Conservation (phyloP, 1,140 invertebrate genomes). For the Orchesella cincta region DNA sequence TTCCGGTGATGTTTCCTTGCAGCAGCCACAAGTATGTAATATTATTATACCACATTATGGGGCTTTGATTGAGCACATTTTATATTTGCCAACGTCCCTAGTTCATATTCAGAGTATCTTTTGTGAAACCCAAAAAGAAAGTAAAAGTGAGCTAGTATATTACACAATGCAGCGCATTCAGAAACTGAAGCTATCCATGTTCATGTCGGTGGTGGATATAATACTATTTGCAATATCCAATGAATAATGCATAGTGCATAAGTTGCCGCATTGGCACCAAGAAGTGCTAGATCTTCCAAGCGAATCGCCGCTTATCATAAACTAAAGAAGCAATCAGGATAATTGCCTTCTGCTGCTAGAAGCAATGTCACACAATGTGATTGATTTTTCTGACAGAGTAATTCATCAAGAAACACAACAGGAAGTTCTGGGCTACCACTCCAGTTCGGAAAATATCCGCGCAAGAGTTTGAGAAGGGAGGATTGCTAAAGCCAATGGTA, state of each 20-base stretch:
- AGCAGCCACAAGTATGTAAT: constrained; percentile 15
- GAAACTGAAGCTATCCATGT: too few relatives aligned
- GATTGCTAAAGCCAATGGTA: constrained; percentile 85
- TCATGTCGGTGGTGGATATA: too few relatives aligned
- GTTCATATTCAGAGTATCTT: too few relatives aligned
- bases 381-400: constrained; percentile 23
- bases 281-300: too few relatives aligned
- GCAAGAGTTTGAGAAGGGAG: constrained; percentile 90
- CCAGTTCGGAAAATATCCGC: constrained; percentile 94
- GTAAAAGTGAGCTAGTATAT: too few relatives aligned
- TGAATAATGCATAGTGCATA: too few relatives aligned
- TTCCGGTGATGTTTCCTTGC: neutral
- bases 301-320: neutral
- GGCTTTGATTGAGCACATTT: neutral
- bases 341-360: neutral
- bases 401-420: constrained; percentile 51
- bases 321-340: constrained; percentile 1
- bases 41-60: neutral
- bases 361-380: constrained; percentile 14
- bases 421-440: constrained; percentile 79
- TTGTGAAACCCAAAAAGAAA: too few relatives aligned
- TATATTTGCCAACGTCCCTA: neutral
- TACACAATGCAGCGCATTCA: too few relatives aligned
- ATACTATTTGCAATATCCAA: too few relatives aligned
- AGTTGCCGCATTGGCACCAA: too few relatives aligned